Evolutionary conservation across 2,113 vertebrate genomes (phyloP), one percentile per base, ranked within the genome.

Genomic region (Hiodon alosoides): DNA sequence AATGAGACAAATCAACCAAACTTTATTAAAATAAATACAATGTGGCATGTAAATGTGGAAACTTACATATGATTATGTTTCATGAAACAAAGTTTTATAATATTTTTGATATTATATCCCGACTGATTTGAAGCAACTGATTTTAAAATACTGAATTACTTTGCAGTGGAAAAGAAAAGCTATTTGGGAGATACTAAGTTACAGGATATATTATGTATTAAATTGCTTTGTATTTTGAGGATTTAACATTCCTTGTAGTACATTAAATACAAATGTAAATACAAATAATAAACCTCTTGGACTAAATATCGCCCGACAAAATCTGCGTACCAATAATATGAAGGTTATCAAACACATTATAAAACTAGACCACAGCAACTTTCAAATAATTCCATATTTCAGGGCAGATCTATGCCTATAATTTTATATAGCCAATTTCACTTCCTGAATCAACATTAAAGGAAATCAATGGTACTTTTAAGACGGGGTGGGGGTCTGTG

Each of bases 11-110:
- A 85, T 81, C 71, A 76, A 74, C 69, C 13, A 67, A 7, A 71
- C 62, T 89, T 89, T 87, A 89, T 90, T 89, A 14, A 80, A 83
- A 52, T 51, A 73, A 48, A 65, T 53, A 11, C 13, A 73, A 73
- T 66, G 73, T 78, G 76, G 71, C 57, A 66, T 47, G 48, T 77
- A 76, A 80, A 80, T 81, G 11, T 67, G 57, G 13, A 60, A 79
- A 77, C 7, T 72, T 82, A 86, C 84, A 87, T 78, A 71, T 77
- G 72, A 67, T 79, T 65, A 75, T 78, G 61, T 79, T 77, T 58
- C 47, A 61, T 72, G 73, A 70, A 65, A 75, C 59, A 11, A 76
- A 48, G n/a, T 7, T 72, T 58, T 60, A 72, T 50, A 69, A 69
- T 69, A 54, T 31, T 31, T 69, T 69, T 10, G 1, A 71, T 72